Percentiles rank a stretch among this genome's conserved stretches.
Conservation (phyloP, 2,888 invertebrate genomes). For the Vandiemenella viatica region DNA sequence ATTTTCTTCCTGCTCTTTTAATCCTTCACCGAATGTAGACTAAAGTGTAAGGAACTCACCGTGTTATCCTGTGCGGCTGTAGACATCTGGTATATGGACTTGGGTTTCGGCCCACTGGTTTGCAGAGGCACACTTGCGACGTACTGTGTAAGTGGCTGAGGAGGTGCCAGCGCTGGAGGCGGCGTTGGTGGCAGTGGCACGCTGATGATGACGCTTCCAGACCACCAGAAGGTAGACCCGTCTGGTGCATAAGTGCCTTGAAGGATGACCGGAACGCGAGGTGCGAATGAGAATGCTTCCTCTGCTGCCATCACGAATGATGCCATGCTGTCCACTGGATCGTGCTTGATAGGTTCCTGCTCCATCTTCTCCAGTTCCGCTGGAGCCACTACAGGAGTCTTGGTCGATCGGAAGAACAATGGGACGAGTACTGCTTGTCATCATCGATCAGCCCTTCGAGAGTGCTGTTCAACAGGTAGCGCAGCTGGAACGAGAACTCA, state of each 20-base stretch:
- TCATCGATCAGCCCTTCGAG: conserved; percentile 14
- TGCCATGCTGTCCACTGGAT: not conserved
- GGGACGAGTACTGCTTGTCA: conserved; percentile 15
- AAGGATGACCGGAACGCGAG: conserved; percentile 12
- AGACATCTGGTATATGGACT: not conserved
- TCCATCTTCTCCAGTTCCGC: not conserved
- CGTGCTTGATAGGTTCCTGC: not conserved
- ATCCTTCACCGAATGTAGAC: too few relatives aligned
- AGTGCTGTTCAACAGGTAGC: conserved; percentile 12
- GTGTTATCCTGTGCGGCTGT: not conserved
- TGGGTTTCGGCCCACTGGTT: too few relatives aligned
- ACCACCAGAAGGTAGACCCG: conserved; percentile 12
- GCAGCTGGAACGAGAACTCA: conserved; percentile 9
- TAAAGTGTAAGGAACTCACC: not conserved
- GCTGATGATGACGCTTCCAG: conserved; percentile 13
- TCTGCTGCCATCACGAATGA: not conserved
- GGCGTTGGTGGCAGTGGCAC: not conserved
- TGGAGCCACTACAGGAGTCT: not conserved
- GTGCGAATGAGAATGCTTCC: not conserved
- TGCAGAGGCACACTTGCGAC: too few relatives aligned
- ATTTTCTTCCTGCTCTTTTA: too few relatives aligned
- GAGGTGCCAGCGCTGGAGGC: not conserved
- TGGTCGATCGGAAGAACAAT: not conserved
- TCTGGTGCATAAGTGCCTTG: conserved; percentile 12
- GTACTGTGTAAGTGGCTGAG: not conserved